A percentile compares a stretch with the other conserved stretches of the same genome.
Conservation (phyloP, 2,113 vertebrate species). For the Sisor rabdophorus region DNA sequence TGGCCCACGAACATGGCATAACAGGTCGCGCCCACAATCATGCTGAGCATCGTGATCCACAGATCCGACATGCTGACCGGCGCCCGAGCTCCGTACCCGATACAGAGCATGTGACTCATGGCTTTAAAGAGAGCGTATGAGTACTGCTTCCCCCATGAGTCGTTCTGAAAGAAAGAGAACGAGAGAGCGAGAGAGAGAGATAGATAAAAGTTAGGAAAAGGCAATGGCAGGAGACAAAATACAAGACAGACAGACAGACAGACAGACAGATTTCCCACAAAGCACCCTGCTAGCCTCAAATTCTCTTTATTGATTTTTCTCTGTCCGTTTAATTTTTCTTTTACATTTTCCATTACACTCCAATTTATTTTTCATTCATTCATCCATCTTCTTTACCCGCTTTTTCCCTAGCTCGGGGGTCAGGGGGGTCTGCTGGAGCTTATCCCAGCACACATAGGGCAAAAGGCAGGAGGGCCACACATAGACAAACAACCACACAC, state of each 20-base stretch:
- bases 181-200: slow-evolving; percentile 43
- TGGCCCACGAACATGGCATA: slow-evolving; percentile 99
- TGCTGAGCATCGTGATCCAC: slow-evolving; percentile 99
- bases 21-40: slow-evolving; percentile 97
- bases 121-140: slow-evolving; percentile 98
- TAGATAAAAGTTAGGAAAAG: not conserved
- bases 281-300: slow-evolving; percentile 47
- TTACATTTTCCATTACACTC: not conserved
- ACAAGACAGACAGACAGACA: not conserved
- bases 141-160: slow-evolving; percentile 98
- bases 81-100: slow-evolving; percentile 92
- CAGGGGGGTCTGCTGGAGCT: too few relatives aligned
- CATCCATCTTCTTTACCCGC: too few relatives aligned
- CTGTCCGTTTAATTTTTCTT: not conserved
- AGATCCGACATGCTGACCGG: slow-evolving; percentile 98
- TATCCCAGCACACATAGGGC: too few relatives aligned
- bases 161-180: slow-evolving; percentile 76
- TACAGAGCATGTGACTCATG: slow-evolving; percentile 99
- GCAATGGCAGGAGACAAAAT: not conserved
- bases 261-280: slow-evolving; percentile 44
- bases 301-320: slow-evolving; percentile 28
- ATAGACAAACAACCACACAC: too few relatives aligned
- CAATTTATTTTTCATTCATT: too few relatives aligned
- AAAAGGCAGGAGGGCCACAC: too few relatives aligned
- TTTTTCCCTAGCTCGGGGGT: too few relatives aligned